These are phyloP conservation scores for Cinclus mexicanus DNA, from an alignment of 2,113 vertebrate species.

Conservation along the genomic window DNA sequence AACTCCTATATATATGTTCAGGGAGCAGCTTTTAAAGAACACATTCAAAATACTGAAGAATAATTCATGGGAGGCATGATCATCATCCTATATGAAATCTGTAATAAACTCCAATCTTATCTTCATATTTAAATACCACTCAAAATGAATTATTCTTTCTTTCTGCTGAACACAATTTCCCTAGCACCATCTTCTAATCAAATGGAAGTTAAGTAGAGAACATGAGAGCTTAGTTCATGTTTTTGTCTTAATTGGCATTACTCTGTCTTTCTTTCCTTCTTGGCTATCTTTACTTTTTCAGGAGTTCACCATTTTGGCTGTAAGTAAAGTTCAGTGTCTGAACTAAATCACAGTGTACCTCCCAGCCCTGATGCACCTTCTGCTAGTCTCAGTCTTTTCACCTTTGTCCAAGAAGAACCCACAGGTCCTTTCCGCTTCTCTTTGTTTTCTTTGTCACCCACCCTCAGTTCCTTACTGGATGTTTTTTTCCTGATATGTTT, in stretches of 20 bases:
- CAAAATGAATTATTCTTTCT: slow-evolving; percentile 29
- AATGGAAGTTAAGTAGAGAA: neutral
- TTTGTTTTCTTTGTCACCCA: slow-evolving; percentile 72
- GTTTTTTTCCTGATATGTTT: slow-evolving; percentile 58
- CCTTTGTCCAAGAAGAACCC: slow-evolving; percentile 70
- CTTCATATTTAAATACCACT: slow-evolving; percentile 4
- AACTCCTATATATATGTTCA: neutral
- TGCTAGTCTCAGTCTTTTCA: slow-evolving; percentile 70
- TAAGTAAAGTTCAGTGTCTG: slow-evolving; percentile 86
- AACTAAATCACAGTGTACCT: slow-evolving; percentile 68
- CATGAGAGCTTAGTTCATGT: neutral
- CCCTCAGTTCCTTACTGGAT: slow-evolving; percentile 66
- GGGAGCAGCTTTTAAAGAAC: neutral
- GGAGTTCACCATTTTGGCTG: slow-evolving; percentile 92
- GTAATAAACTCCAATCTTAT: neutral
- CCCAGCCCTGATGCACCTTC: slow-evolving; percentile 71
- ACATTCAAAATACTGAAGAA: neutral
- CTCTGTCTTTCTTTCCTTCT: slow-evolving; percentile 84
- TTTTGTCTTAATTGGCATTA: slow-evolving; percentile 69
- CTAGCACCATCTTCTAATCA: slow-evolving; percentile 1
- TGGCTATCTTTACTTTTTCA: slow-evolving; percentile 89
- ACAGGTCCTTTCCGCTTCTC: slow-evolving; percentile 65
- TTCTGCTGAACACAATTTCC: neutral
- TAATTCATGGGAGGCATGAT: neutral
- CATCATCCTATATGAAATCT: neutral